Base-by-base conservation (phyloP, 1,140 invertebrate genomes). In the Cydia strobilella region DNA sequence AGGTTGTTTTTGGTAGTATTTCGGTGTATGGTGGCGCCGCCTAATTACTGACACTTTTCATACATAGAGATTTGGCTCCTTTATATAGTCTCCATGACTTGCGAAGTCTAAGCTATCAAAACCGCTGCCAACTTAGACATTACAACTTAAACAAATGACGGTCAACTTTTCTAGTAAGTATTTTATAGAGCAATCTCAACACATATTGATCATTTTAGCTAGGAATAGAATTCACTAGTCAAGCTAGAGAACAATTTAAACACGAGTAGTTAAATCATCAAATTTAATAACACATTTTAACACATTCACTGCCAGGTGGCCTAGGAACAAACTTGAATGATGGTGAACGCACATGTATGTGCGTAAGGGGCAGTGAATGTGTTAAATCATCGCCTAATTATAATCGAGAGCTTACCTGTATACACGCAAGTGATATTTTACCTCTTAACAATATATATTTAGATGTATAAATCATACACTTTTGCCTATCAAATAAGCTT, bases 361-460 rank as follows among this genome's bases (percentile, higher is more conserved):
- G n/a, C n/a, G n/a, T n/a, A n/a, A n/a, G n/a, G n/a, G n/a, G n/a
- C n/a, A n/a, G n/a, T n/a, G n/a, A n/a, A n/a, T n/a, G n/a, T n/a
- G 9, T 59, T 7, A 59, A 59, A 59, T 59, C 20, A 23, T 59
- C 51, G 51, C 51, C 54, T 69, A 69, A 69, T 69, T 69, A 42
- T 39, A 69, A 69, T 18, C 65, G 65, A 39, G 65, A 69, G 65
- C 65, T 69, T 69, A 69, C 65, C 15, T 25, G 5, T 35, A 69
- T 35, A 69, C 65, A 39, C 65, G 27, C 65, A 39, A 69, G 65
- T 69, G 65, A 69, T 42, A 69, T 69, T 69, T 69, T 69, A 69
- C 65, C 7, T 69, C 27, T 69, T 69, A 35, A 69, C 20, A 59
- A 3, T 59, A 59, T 3, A 12, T 1, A 20, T n/a, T 66, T 31